Base-by-base conservation (phyloP, 2,113 vertebrate genomes). In the Xenus cinereus region DNA sequence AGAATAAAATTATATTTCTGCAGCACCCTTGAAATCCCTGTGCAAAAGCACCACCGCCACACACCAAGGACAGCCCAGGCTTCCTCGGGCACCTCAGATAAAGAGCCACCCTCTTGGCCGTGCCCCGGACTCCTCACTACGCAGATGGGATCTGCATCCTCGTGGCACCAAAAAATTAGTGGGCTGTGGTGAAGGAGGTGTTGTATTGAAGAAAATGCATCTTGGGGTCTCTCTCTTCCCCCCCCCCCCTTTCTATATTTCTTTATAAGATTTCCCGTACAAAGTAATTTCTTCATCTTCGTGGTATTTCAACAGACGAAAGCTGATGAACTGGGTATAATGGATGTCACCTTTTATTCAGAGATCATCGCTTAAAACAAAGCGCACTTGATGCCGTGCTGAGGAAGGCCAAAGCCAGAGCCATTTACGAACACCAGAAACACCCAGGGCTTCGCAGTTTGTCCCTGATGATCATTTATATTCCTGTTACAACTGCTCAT, bases 381-480 rank as follows among this genome's bases (percentile, higher is more conserved):
- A 73, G 53, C 14, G 6, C 11, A 7, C 3, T 0, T 0, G 23
- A 6, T 20, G 22, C 41, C 3, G 14, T 7, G 20, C 32, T 50
- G 71, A 45, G 32, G 30, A 26, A 30, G 20, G 30, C 11, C 33
- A 45, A 50, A 35, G 51, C 6, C 30, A 63, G 23, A 33, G 9
- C 3, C 35, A 4, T 24, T 9, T 27, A 0, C 0, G 3, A 26
- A 8, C 60, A 43, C 23, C 64, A 62, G 39, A 1, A 30, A 1
- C 3, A 0, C 0, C 7, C 60, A 15, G 21, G 28, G 33, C 35
- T 64, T 6, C 8, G 8, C 72, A 39, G 9, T 7, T 4, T 10
- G 26, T 11, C 23, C 79, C 57, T 3, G 14, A 4, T 1, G 2
- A 7, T 5, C 4, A 2, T 5, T 24, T 3, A 1, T 12, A 11